Base-by-base conservation (phyloP, 2,888 invertebrate genomes). In the Conistra vaccinii region DNA sequence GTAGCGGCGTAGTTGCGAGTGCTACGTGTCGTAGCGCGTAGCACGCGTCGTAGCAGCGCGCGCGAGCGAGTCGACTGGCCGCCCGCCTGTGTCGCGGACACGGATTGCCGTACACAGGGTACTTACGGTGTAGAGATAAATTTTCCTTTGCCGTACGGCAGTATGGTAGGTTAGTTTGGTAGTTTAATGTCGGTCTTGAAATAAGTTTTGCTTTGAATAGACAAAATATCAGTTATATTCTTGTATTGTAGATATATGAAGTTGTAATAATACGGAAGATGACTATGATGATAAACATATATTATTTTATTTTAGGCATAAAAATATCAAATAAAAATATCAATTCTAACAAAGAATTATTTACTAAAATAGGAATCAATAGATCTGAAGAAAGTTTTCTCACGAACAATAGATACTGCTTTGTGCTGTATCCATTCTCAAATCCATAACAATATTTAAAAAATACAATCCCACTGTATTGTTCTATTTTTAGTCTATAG, bases 1-100 rank as follows among this genome's bases (percentile, higher is more conserved):
- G 94, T 92, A 92, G 92, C 91, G 85, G 88, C 89, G 86, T 92
- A 93, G 93, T 92, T 91, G 91, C 91, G 88, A 85, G 82, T 78
- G 91, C 93, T 93, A 93, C 94, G 92, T 83, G 71, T 87, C 92
- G 93, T 93, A 94, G 93, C 70, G 87, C 92, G 94, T 94, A 93
- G 93, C 92, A 88, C 86, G 89, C 94, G 92, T 89, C 94, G 95
- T 94, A 95, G 94, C 93, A 90, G 88, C 87, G 90, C 93, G 90
- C 95, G 94, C 93, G 93, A 91, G 83, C 90, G 91, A 91, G 90
- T 88, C 93, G 91, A 95, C 96, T 94, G 95, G 89, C 88, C 90
- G 92, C 91, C 92, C 91, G 91, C 89, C 89, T 88, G 90, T 90
- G 91, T 91, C 93, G 92, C 93, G 91, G 82, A 90, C 92, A 92